Evolutionary conservation across 2,113 vertebrate genomes (phyloP).

Genomic region (Trogon melanurus): DNA sequence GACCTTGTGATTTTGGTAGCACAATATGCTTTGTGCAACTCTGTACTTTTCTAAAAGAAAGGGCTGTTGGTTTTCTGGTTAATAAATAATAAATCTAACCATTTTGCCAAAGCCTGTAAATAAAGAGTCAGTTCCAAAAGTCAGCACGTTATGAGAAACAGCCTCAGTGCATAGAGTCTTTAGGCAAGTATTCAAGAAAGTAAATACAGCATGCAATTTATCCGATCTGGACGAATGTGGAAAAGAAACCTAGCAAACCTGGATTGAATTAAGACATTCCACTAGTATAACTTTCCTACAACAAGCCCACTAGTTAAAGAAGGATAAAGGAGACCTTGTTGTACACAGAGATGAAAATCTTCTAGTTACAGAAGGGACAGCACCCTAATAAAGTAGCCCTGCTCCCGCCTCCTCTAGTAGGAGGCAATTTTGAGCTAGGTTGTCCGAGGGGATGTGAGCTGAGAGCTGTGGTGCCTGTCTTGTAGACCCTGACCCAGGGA

Average conservation of each 20-base stretch:
- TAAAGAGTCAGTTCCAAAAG: conserved; percentile 39
- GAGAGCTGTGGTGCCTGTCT: background rate
- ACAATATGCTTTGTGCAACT: background rate
- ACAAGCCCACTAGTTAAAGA: background rate
- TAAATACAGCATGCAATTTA: conserved; percentile 32
- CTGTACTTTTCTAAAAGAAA: background rate
- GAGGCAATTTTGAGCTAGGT: background rate
- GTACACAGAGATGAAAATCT: background rate
- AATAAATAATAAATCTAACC: conserved; percentile 62
- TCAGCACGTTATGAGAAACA: conserved; percentile 32
- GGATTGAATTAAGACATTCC: conserved; percentile 52
- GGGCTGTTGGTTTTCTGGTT: conserved; percentile 52
- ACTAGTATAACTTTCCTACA: background rate
- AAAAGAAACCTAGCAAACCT: conserved; percentile 42
- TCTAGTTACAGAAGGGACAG: background rate
- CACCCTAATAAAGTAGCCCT: background rate
- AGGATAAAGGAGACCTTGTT: conserved; percentile 31
- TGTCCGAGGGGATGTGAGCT: background rate
- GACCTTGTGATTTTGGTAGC: background rate
- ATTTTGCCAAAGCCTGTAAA: conserved; percentile 63
- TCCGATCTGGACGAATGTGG: conserved; percentile 42
- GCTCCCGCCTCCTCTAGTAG: background rate
- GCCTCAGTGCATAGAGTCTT: background rate
- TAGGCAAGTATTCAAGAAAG: conserved; percentile 28
- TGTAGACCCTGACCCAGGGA: background rate